A percentile compares a stretch with the other conserved stretches of the same genome.
These are phyloP conservation scores for Hyposoter dolosus DNA, from an alignment of 2,888 invertebrate genomes.

Conservation along the genomic window DNA sequence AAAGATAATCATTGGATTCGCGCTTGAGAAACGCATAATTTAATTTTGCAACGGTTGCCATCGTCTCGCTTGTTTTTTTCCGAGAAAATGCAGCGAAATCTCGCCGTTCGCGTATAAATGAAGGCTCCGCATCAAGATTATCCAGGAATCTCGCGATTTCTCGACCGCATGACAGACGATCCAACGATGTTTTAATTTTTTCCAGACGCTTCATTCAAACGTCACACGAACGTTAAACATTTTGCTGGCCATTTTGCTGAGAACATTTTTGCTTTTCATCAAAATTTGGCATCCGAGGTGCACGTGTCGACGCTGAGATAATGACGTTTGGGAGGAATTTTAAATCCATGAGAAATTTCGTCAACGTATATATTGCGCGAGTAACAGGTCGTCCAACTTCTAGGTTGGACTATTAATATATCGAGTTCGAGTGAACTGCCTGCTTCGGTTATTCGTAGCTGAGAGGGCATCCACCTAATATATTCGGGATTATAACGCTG, in stretches of 20 bases:
- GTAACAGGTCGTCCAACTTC: constrained; percentile 55
- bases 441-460: constrained; percentile 68
- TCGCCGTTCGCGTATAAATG: constrained; percentile 2
- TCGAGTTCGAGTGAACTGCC: constrained; percentile 61
- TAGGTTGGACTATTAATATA: constrained; percentile 73
- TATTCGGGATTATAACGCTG: constrained; percentile 15
- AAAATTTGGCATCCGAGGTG: not conserved
- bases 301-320: not conserved
- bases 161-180: not conserved
- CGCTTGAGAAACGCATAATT: constrained; percentile 28
- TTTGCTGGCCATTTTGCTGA: too few species aligned
- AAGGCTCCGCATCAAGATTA: constrained; percentile 30
- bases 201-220: not conserved
- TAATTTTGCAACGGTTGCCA: constrained; percentile 17
- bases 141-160: not conserved
- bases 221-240: not conserved
- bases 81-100: constrained; percentile 13
- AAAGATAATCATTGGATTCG: constrained; percentile 36
- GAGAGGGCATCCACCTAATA: constrained; percentile 40
- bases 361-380: constrained; percentile 48
- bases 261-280: too few species aligned
- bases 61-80: constrained; percentile 1
- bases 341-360: constrained; percentile 43
- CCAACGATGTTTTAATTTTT: not conserved
- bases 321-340: not conserved